A percentile compares a stretch with the other conserved stretches of the same genome.
These are phyloP conservation scores for Coleophora flavipennella DNA, from an alignment of 2,888 invertebrate species.

Conservation along the genomic window DNA sequence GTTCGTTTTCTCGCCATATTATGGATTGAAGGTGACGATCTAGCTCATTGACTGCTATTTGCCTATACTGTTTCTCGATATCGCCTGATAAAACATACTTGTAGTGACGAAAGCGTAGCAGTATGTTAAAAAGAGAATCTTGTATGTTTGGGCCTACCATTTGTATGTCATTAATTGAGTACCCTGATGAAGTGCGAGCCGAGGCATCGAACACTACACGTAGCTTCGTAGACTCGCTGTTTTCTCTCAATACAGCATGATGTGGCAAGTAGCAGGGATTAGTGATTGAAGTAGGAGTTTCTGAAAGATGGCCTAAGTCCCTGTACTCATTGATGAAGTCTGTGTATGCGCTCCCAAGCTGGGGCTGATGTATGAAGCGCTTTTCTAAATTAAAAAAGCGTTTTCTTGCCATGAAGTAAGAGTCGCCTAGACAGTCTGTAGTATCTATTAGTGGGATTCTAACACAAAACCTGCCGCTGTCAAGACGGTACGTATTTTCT, in stretches of 20 bases:
- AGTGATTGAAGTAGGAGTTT: background rate
- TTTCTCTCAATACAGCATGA: background rate
- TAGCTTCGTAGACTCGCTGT: background rate
- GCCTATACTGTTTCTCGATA: conserved; percentile 15
- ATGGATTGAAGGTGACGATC: conserved; percentile 11
- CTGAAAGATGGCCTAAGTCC: background rate
- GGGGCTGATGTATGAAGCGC: background rate
- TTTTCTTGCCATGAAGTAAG: background rate
- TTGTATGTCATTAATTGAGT: conserved; percentile 8
- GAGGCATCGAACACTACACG: background rate
- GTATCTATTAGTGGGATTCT: background rate
- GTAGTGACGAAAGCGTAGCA: conserved; percentile 10
- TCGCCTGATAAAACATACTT: conserved; percentile 13
- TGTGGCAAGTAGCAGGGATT: background rate
- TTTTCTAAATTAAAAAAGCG: background rate
- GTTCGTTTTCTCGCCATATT: conserved; percentile 6
- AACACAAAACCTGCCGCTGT: background rate
- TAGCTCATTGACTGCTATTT: background rate
- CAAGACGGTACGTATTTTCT: background rate
- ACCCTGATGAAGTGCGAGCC: conserved; percentile 1
- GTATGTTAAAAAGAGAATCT: conserved; percentile 9
- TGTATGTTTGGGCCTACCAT: conserved; percentile 9
- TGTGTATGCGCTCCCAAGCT: background rate
- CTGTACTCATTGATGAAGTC: background rate
- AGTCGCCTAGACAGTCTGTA: background rate